Evolutionary conservation across 2,113 vertebrate genomes (phyloP).

Genomic region (Pipa parva): DNA sequence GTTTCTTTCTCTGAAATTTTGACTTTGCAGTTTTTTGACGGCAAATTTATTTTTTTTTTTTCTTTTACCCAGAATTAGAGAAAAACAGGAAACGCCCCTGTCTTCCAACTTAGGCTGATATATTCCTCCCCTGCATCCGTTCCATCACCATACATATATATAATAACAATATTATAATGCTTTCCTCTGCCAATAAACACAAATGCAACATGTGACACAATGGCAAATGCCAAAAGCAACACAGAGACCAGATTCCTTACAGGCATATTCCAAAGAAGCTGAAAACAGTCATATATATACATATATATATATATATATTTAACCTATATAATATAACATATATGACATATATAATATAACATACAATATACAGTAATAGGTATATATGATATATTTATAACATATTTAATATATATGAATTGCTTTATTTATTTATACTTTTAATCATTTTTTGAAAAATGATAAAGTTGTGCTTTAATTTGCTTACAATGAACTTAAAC

Average conservation of each 20-base stretch:
- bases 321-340: slow-evolving; percentile 18
- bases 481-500: too few species aligned
- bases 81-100: slow-evolving; percentile 4
- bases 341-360: too few species aligned
- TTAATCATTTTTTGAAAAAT: too few species aligned
- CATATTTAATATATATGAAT: too few species aligned
- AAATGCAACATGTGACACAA: slow-evolving; percentile 11
- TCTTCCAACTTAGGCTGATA: slow-evolving; percentile 8
- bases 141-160: slow-evolving; percentile 13
- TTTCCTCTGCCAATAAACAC: slow-evolving; percentile 19
- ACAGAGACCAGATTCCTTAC: slow-evolving; percentile 15
- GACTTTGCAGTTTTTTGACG: too few species aligned
- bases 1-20: too few species aligned
- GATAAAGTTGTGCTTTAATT: too few species aligned
- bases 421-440: too few species aligned
- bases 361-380: too few species aligned
- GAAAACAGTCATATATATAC: slow-evolving; percentile 3
- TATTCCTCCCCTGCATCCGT: slow-evolving; percentile 2
- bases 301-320: slow-evolving; percentile 21
- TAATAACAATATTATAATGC: slow-evolving; percentile 32
- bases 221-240: slow-evolving; percentile 23
- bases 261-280: slow-evolving; percentile 22
- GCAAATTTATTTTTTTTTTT: too few species aligned
- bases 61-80: too few species aligned
- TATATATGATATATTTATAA: too few species aligned